Base-by-base conservation (phyloP, 2,888 invertebrate genomes). In the Acronicta leporina region DNA sequence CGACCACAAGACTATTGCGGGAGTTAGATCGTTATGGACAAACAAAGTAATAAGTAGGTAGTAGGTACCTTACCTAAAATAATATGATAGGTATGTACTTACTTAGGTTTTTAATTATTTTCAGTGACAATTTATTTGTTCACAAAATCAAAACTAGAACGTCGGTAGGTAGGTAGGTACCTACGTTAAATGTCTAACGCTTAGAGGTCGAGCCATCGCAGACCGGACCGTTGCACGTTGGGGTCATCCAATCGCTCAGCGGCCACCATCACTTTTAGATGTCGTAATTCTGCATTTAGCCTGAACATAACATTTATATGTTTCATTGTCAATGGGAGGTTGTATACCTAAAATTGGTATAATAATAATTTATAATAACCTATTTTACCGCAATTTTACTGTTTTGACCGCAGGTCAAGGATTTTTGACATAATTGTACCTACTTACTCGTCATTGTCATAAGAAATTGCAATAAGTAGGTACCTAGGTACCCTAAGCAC, bases 161-260 rank as follows among this genome's bases (percentile, higher is more conserved):
- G 10, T 30, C 30, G 1, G 6, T 16, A 43, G 1, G 14, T 15
- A 16, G 0, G 15, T 42, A 47, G 10, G 15, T 41, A 33, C 3
- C 4, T 41, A 63, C 35, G 35, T 58, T 43, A 43, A 43, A 55
- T 50, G 45, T 47, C 44, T 58, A 62, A 35, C 16, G 50, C 16
- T 60, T 62, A 30, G 77, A 85, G 85, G 85, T 85, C 82, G 73
- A 70, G 77, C 80, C 72, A 75, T 75, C 75, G 67, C 60, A 72
- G 72, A 72, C 38, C 77, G n/a, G n/a, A n/a, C n/a, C n/a, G n/a
- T n/a, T n/a, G n/a, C n/a, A n/a, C n/a, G 74, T 60, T 74, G 74
- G 81, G 82, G 83, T 83, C 84, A 84, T 78, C 80, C 85, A 77
- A 84, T 85, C 85, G 81, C 84, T 85, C 74, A 65, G 73, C 70